Evolutionary conservation across 23 tunicate genomes (phyloP).

Genomic region (Oikopleura dioica): DNA sequence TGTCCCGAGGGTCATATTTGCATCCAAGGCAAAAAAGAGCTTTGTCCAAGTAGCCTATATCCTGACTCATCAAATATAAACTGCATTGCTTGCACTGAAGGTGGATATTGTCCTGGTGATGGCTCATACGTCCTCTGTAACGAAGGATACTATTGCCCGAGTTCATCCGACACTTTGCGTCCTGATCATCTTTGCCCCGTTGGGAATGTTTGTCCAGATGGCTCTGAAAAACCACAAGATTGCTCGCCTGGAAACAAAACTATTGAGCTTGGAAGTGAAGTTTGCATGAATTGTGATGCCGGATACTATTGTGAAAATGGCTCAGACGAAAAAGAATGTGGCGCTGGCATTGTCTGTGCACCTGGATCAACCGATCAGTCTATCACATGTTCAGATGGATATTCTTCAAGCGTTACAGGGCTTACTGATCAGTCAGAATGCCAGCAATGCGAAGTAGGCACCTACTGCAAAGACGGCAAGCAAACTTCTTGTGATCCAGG

Average conservation of each 20-base stretch:
- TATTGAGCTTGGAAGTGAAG: background rate
- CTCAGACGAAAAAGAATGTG: background rate
- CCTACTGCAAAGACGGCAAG: conserved; percentile 9
- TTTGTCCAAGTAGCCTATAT: too few species aligned
- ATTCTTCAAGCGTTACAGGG: conserved; percentile 10
- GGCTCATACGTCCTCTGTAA: conserved; percentile 24
- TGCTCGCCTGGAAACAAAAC: background rate
- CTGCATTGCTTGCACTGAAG: too few species aligned
- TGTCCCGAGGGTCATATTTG: too few species aligned
- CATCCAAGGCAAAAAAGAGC: too few species aligned
- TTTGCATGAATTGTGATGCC: conserved; percentile 17
- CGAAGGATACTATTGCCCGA: conserved; percentile 17
- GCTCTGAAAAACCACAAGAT: conserved; percentile 21
- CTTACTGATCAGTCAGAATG: background rate
- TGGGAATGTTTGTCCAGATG: conserved; percentile 68
- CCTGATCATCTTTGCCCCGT: conserved; percentile 18
- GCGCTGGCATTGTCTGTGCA: background rate
- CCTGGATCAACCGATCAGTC: background rate
- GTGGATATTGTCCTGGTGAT: conserved; percentile 22
- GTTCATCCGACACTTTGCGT: background rate
- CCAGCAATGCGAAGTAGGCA: conserved; percentile 49
- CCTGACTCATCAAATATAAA: too few species aligned
- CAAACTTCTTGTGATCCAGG: background rate
- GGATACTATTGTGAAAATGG: conserved; percentile 56
- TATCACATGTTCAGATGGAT: conserved; percentile 15